phyloP scores from a whole-genome alignment of 2,888 invertebrate genomes.

The Caenorhabditis zanzibari region DNA sequence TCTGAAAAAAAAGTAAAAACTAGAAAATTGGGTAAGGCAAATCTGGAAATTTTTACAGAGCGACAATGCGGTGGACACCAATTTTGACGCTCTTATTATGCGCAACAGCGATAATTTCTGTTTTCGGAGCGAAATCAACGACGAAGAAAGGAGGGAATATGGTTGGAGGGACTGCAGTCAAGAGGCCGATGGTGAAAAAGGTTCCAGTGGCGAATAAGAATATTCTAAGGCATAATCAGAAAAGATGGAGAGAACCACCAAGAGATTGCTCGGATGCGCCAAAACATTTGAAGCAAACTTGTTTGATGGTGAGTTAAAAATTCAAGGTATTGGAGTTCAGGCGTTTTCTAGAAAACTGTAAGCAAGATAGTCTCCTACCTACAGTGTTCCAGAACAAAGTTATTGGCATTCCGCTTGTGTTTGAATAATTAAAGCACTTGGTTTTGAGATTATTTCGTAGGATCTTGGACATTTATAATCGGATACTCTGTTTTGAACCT shows the following conservation, averaged over 20 bases:
- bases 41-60: constrained; percentile 48
- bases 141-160: constrained; percentile 45
- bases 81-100: constrained; percentile 52
- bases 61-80: constrained; percentile 52
- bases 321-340: no score
- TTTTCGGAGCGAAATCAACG: constrained; percentile 45
- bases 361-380: no score
- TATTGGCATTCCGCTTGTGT: no score
- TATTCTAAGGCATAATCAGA: constrained; percentile 49
- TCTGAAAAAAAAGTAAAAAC: constrained; percentile 5
- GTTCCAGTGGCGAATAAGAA: constrained; percentile 32
- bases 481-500: no score
- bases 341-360: no score
- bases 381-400: no score
- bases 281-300: constrained; percentile 75
- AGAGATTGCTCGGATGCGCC: constrained; percentile 82
- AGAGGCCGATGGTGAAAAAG: constrained; percentile 13
- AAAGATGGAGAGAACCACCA: constrained; percentile 70
- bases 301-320: constrained; percentile 73
- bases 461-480: no score
- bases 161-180: constrained; percentile 26
- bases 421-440: no score
- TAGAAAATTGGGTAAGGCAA: constrained; percentile 11
- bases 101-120: constrained; percentile 42
- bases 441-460: no score